Evolutionary conservation across 1,140 invertebrate species (phyloP).

Genomic region (Thaumetopoea pityocampa): DNA sequence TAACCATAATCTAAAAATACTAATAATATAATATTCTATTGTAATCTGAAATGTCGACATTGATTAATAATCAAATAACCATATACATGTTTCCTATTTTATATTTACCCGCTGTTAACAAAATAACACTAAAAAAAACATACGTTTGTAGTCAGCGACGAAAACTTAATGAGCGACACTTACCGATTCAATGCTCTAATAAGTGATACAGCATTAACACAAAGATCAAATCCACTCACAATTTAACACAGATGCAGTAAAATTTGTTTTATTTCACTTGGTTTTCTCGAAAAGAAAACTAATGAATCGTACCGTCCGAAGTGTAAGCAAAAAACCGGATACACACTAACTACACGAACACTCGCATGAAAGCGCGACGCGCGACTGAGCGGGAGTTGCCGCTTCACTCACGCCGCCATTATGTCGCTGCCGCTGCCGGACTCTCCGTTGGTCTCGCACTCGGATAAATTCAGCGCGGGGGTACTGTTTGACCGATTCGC

Average conservation of each 20-base stretch:
- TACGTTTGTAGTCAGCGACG: constrained; percentile 15
- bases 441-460: constrained; percentile 33
- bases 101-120: constrained; percentile 24
- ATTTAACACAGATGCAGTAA: constrained; percentile 26
- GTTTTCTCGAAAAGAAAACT: constrained; percentile 61
- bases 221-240: constrained; percentile 47
- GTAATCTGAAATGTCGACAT: too few species aligned
- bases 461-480: constrained; percentile 27
- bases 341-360: constrained; percentile 16
- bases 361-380: constrained; percentile 31
- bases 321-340: constrained; percentile 4
- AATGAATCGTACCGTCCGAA: constrained; percentile 42
- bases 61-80: not conserved
- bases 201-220: constrained; percentile 26
- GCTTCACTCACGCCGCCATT: too few species aligned
- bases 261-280: constrained; percentile 53
- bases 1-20: too few species aligned
- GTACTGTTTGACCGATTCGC: constrained; percentile 51
- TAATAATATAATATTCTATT: too few species aligned
- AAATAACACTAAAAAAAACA: constrained; percentile 41
- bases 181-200: constrained; percentile 21
- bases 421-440: not conserved
- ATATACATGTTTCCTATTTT: constrained; percentile 5
- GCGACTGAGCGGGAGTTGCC: constrained; percentile 4
- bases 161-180: constrained; percentile 26